Evolutionary conservation across 2,113 vertebrate species (phyloP).

Genomic region (Grus americana): DNA sequence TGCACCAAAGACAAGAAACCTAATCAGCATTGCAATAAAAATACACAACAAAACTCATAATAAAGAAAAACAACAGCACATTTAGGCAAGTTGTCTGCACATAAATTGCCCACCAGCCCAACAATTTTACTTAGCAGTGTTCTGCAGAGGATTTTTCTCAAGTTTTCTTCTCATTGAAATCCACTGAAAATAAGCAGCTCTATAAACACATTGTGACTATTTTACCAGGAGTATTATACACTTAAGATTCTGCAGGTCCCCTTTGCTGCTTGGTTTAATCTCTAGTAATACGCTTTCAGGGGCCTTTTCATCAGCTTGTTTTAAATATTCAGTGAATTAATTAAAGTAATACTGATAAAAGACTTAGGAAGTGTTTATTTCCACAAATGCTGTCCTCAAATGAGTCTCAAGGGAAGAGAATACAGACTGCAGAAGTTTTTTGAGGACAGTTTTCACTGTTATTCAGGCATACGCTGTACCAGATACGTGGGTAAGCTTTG

Average conservation of each 20-base stretch:
- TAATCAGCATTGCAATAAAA: background rate
- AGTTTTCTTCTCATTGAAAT: background rate
- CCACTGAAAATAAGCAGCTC: background rate
- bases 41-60: background rate
- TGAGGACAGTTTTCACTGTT: background rate
- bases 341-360: constrained; percentile 15
- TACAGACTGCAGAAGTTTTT: background rate
- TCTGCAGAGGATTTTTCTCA: background rate
- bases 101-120: background rate
- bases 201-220: background rate
- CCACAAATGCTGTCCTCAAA: background rate
- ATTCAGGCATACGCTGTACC: background rate
- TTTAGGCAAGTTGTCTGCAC: background rate
- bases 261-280: background rate
- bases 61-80: background rate
- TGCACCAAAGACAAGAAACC: constrained; percentile 64
- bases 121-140: background rate
- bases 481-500: constrained; percentile 8
- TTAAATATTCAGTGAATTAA: background rate
- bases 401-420: background rate
- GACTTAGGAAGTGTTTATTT: background rate
- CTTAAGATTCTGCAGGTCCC: background rate
- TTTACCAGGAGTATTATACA: background rate
- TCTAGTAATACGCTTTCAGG: background rate
- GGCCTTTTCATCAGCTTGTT: background rate